These are phyloP conservation scores for Scelioninae gen. 2 DNA, from an alignment of 2,888 invertebrate genomes.

Conservation along the genomic window DNA sequence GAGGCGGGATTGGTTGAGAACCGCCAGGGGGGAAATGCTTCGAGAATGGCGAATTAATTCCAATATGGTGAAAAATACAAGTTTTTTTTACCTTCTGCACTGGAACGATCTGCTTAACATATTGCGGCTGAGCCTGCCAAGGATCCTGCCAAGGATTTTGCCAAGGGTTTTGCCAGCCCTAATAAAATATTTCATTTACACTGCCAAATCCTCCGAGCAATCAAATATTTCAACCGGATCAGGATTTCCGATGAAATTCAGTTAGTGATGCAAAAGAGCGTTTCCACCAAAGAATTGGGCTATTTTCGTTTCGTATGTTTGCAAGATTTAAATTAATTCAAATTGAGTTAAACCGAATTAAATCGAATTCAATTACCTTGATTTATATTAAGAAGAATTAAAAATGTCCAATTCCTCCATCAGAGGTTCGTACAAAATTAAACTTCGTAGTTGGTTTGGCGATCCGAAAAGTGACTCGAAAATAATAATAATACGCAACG, in stretches of 20 bases:
- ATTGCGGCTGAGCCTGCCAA: slow-evolving; percentile 52
- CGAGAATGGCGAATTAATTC: slow-evolving; percentile 16
- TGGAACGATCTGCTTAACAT: slow-evolving; percentile 58
- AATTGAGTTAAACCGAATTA: background rate
- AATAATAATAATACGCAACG: no score
- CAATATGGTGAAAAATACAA: slow-evolving; percentile 12
- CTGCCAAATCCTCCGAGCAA: slow-evolving; percentile 33
- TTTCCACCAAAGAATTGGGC: slow-evolving; percentile 48
- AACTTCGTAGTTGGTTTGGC: no score
- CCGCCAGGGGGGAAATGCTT: background rate
- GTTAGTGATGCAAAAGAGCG: slow-evolving; percentile 37
- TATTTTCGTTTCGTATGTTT: background rate
- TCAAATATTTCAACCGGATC: slow-evolving; percentile 10
- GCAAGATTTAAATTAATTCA: background rate
- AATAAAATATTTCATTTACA: slow-evolving; percentile 56
- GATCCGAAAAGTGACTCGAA: no score
- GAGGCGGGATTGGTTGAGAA: no score
- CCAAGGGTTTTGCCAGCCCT: slow-evolving; percentile 60
- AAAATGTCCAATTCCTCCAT: no score
- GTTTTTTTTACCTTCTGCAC: slow-evolving; percentile 52
- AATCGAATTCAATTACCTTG: no score
- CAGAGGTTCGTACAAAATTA: no score
- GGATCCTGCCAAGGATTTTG: slow-evolving; percentile 55
- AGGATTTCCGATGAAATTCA: slow-evolving; percentile 25
- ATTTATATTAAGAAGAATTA: no score